phyloP scores from a whole-genome alignment of 2,888 invertebrate species.

The Pemphredon lugubris region DNA sequence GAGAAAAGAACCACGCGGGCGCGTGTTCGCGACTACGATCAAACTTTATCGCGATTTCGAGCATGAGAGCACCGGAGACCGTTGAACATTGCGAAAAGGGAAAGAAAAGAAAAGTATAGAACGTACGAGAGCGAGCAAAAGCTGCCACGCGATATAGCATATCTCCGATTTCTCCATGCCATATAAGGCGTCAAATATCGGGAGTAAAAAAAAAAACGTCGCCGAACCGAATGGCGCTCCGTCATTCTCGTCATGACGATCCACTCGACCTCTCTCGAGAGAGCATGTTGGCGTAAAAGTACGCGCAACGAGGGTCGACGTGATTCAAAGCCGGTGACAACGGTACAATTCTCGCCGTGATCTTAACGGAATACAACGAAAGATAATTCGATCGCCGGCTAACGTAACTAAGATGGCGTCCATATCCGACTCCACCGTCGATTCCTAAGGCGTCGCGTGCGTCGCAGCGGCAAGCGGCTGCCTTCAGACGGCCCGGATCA shows the following conservation, averaged over 20 bases:
- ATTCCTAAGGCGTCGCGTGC: conserved; percentile 68
- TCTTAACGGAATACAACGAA: too few relatives aligned
- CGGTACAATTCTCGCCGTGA: too few relatives aligned
- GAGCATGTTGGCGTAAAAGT: too few relatives aligned
- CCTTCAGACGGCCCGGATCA: conserved; percentile 42
- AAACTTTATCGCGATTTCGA: too few relatives aligned
- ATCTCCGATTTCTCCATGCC: conserved; percentile 62
- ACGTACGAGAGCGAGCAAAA: conserved; percentile 6
- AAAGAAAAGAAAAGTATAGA: neutral
- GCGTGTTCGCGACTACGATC: conserved; percentile 24
- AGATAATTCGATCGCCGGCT: conserved; percentile 72
- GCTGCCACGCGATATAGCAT: neutral
- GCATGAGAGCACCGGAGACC: conserved; percentile 32
- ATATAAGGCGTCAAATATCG: conserved; percentile 60
- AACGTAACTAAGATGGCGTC: conserved; percentile 74
- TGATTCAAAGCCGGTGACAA: too few relatives aligned
- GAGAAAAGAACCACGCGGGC: conserved; percentile 1
- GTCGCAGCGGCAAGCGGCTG: conserved; percentile 65
- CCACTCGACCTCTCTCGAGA: too few relatives aligned
- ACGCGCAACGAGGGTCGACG: too few relatives aligned
- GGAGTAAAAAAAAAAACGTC: conserved; percentile 26
- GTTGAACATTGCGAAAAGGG: neutral
- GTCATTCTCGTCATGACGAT: too few relatives aligned
- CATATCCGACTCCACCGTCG: conserved; percentile 50
- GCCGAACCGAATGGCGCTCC: conserved; percentile 1